Base-by-base conservation (phyloP, 2,797 vertebrate species). In the Coreius guichenoti region DNA sequence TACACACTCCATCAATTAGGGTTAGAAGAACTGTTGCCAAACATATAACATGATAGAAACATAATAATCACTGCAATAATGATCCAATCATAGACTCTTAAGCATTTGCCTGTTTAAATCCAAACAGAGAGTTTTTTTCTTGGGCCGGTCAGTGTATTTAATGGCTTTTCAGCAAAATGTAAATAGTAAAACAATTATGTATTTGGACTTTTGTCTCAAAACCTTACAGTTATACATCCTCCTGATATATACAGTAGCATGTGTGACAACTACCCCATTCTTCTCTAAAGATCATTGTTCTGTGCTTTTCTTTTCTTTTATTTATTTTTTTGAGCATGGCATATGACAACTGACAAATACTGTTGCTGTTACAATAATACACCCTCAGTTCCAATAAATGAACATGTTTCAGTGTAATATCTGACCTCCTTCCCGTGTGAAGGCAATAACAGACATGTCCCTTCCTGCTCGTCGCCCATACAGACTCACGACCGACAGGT, bases 361-460 rank as follows among this genome's bases (percentile, higher is more conserved):
- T 75, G 31, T 45, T 13, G 31, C 49, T 16, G 33, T 39, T 43
- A 43, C 39, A 8, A 21, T 16, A 17, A 33, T 2, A 58, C 51
- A 58, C 31, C 7, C 9, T n/a, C 21, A 58, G 51, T 77, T 77
- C 31, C 7, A 11, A 26, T 16, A 43, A 77, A 43, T 61, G 13
- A 7, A 11, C 33, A 36, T 17, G 2, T 67, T 49, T 68, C 12
- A 23, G 26, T 33, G 29, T 68, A 81, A 68, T 31, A 33, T 58
- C 89, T 61, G 74, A 93, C 91, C 91, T 63, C 89, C 89, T 85
- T 93, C 90, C 79, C 83, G 88, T 19, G 91, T 88, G 54, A 92
- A 92, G 16, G 70, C 83, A 17, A 56, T 73, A 19, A 36, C 58
- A 12, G 86, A 87, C 21, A 61, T 56, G 2, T 61, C 73, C 3